Evolutionary conservation across 2,888 invertebrate species (phyloP), one percentile per base, ranked within the genome.

Genomic region (Anthophora plumipes): DNA sequence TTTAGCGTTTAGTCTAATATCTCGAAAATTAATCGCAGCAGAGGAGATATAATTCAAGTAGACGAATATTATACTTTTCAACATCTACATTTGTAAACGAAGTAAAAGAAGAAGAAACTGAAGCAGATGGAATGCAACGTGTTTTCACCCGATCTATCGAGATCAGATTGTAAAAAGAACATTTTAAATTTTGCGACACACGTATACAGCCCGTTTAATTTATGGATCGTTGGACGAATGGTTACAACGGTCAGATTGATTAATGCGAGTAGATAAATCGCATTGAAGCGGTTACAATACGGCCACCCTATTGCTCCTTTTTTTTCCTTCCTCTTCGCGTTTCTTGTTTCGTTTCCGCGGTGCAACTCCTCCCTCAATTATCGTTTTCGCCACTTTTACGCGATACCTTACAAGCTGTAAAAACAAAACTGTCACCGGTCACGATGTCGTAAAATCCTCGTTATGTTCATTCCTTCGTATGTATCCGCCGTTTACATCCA

Each of bases 201-300:
- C 25, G 31, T 46, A 46, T 3, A 61, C 22, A 43, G 17, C n/a
- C 17, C 41, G 22, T 57, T 60, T 50, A 57, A 46, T 73, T 77
- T 64, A 67, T 59, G 11, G 20, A 74, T 82, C 71, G 74, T 77
- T 68, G 70, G 85, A 84, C 83, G 88, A 85, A 87, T 84, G 87
- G 85, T 70, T 83, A 85, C 68, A 85, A 80, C 75, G 77, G 48
- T 72, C 80, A 75, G 78, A 85, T 82, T 79, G 77, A 80, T 72
- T 68, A 83, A 77, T 85, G 85, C 80, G 68, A 81, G 64, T 69
- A 66, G 71, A 46, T 69, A 78, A 54, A 68, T 77, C 14, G 20
- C 61, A 46, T n/a, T 69, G 64, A 79, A 75, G 39, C 67, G 54
- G 17, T 37, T 66, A 60, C 57, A 37, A 61, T 14, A 22, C n/a